Evolutionary conservation across 2,113 vertebrate genomes (phyloP), one percentile per base, ranked within the genome.

Genomic region (Heloderma charlesbogerti): DNA sequence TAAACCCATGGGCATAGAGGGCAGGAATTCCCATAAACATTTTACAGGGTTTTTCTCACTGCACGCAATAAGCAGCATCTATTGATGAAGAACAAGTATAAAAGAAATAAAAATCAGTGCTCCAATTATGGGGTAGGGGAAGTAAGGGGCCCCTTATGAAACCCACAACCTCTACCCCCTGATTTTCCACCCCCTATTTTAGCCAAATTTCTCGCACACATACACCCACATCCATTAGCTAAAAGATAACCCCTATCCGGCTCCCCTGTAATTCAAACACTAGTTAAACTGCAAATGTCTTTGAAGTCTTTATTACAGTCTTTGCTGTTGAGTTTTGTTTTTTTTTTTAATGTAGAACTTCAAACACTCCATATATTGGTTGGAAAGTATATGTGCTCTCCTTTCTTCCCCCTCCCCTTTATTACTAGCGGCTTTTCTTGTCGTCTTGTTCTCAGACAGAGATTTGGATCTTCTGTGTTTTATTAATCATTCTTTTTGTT

Each of bases 401-500:
- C 25, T 4, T 7, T 45, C 8, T 27, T 27, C 43, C 12, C 43
- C 3, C 77, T 48, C 48, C 48, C 12, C 29, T 18, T n/a, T 74
- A 25, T 89, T 57, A 93, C 92, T 91, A 92, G 86, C 69, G 91
- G 54, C 34, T 48, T 91, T 95, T 75, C 88, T 94, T 94, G 60
- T 90, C 86, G 54, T 86, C 48, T 54, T 85, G 81, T 86, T 87
- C 84, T 95, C 82, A 87, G 54, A 92, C 91, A 92, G 88, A 96
- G 89, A 92, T 88, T 89, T 34, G 81, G 74, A 94, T 95, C 90
- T 87, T 85, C 86, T 89, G 67, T 77, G 91, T 92, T 51, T 91
- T 92, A 93, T 91, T 95, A 87, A 94, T 95, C 72, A 71, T 81
- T 63, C 89, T 88, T 92, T 93, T 84, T 91, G 77, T 93, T 95